phyloP scores from a whole-genome alignment of 2,113 vertebrate genomes.

The Sphaerodactylus townsendi region DNA sequence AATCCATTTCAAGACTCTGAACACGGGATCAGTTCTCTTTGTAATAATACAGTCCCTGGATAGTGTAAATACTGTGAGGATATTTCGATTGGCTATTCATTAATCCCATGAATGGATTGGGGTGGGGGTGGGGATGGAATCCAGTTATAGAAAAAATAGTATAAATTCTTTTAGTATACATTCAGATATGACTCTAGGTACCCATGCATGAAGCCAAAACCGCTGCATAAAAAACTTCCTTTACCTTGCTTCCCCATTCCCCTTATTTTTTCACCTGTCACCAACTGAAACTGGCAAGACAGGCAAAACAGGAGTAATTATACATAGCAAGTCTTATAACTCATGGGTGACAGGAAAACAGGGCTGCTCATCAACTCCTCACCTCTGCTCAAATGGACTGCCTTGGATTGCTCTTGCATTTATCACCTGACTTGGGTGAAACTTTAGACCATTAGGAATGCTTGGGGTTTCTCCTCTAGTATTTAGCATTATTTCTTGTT shows the following conservation, averaged over 20 bases:
- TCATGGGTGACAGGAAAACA: background rate
- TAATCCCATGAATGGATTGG: constrained; percentile 15
- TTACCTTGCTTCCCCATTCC: constrained; percentile 27
- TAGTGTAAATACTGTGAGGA: constrained; percentile 22
- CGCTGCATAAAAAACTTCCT: background rate
- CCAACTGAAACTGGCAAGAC: background rate
- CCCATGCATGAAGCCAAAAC: constrained; percentile 8
- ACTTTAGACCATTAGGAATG: background rate
- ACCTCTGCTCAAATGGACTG: background rate
- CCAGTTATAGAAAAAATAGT: constrained; percentile 13
- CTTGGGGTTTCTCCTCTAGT: background rate
- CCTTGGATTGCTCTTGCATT: background rate
- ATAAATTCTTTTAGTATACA: background rate
- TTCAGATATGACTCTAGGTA: background rate
- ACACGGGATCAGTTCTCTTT: constrained; percentile 12
- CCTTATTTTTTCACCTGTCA: constrained; percentile 2
- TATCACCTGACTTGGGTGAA: background rate
- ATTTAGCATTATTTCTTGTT: too few relatives aligned
- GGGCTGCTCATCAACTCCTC: background rate
- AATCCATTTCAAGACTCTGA: background rate
- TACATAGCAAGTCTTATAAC: background rate
- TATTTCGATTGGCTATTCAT: constrained; percentile 4
- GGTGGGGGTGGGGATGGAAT: constrained; percentile 29
- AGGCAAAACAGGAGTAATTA: background rate
- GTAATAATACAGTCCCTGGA: background rate